Base-by-base conservation (phyloP, 2,797 vertebrate species). In the Aphelocoma californica region DNA sequence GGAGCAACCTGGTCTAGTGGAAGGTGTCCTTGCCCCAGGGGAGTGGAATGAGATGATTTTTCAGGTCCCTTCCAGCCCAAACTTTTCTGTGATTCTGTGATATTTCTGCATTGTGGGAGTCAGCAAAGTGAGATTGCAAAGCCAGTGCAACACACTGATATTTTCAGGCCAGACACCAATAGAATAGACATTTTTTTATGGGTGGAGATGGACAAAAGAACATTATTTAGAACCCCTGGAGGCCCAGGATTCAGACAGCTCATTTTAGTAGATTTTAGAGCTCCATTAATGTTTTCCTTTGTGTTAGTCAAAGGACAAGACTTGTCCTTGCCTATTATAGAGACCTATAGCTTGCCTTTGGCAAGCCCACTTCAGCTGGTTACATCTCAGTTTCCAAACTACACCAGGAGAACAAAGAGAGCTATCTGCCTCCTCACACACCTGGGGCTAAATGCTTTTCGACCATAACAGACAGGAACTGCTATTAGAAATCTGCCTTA, bases 1-100 rank as follows among this genome's bases (percentile, higher is more conserved):
- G 45, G n/a, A 65, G 9, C 2, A 53, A 0, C 14, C 21, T 31
- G n/a, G 18, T 6, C 3, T 0, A 14, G 29, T 26, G 7, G 51
- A 24, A 71, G 9, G 25, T 71, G 80, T 57, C 29, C 44, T 29
- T 77, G 44, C 2, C 56, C 36, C 26, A 38, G 12, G 6, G 3
- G 4, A 3, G 4, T 65, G 21, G 25, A 53, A 47, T 0, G 0
- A 32, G 18, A 34, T 20, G 7, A 34, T 34, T 12, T 71, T 65
- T 72, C 40, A 58, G 18, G 23, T 47, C 26, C 13, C 7, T 54
- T 72, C 7, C 21, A 72, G 17, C 10, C 32, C 38, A 28, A 32
- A 17, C 2, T 21, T 19, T 34, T 40, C 25, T 31, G 29, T 51
- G 18, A 9, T 47, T 78, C 66, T 18, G 6, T 8, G 32, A 57